These are phyloP conservation scores for Callyntrura sp. DNA, from an alignment of 2,888 invertebrate genomes.

Conservation along the genomic window DNA sequence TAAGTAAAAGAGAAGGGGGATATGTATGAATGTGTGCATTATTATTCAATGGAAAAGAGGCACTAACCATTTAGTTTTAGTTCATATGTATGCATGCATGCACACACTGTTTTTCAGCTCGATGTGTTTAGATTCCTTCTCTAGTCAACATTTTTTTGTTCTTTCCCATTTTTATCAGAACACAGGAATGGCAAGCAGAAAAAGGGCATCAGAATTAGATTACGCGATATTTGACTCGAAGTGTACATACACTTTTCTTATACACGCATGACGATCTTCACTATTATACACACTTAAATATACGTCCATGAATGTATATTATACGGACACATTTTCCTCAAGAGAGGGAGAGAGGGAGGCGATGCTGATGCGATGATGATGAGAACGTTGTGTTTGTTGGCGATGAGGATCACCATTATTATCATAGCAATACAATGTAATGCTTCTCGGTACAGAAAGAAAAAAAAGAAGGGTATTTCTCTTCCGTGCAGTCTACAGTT, in stretches of 20 bases:
- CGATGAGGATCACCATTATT: slow-evolving; percentile 46
- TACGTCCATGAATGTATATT: not conserved
- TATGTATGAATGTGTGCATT: not conserved
- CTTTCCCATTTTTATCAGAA: slow-evolving; percentile 63
- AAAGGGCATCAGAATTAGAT: slow-evolving; percentile 71
- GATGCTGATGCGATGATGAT: slow-evolving; percentile 25
- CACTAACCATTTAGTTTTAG: slow-evolving; percentile 66
- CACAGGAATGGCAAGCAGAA: slow-evolving; percentile 24
- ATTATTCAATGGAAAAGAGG: slow-evolving; percentile 58
- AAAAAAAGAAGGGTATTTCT: slow-evolving; percentile 37
- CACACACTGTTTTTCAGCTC: slow-evolving; percentile 48
- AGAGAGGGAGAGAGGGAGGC: not conserved
- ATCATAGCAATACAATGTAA: slow-evolving; percentile 20
- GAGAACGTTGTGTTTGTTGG: slow-evolving; percentile 62
- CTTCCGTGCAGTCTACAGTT: not conserved
- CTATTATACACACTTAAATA: no score
- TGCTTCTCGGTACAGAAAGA: not conserved
- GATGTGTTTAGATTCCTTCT: slow-evolving; percentile 53
- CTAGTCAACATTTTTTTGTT: slow-evolving; percentile 28
- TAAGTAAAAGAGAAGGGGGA: slow-evolving; percentile 40
- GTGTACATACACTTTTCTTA: not conserved
- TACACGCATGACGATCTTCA: not conserved
- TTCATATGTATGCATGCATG: slow-evolving; percentile 69
- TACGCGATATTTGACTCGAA: slow-evolving; percentile 44
- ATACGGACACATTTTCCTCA: slow-evolving; percentile 10